Evolutionary conservation across 53 echinoderm and acorn worm species (phyloP).

Genomic region (Echinarachnius parma): DNA sequence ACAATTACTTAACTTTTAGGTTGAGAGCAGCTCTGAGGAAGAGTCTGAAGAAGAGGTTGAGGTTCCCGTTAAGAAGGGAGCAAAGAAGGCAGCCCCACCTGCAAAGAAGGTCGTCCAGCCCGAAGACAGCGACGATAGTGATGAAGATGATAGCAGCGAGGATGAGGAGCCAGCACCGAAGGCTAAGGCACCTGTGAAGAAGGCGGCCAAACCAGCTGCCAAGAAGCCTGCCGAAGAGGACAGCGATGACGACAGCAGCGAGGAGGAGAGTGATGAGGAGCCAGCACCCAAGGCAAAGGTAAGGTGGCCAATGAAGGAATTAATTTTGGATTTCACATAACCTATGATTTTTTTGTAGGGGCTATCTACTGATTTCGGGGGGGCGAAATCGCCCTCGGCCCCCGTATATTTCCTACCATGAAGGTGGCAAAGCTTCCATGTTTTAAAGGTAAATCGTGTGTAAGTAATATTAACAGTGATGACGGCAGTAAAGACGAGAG

Average conservation of each 20-base stretch:
- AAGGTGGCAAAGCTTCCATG: no score
- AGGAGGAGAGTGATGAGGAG: conserved; percentile 22
- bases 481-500: conserved; percentile 11
- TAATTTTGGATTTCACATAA: no score
- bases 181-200: conserved; percentile 9
- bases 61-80: conserved; percentile 38
- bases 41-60: conserved; percentile 20
- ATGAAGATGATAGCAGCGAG: conserved; percentile 30
- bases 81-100: conserved; percentile 1
- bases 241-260: conserved; percentile 12
- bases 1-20: no score
- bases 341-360: no score
- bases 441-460: no score
- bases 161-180: conserved; percentile 12
- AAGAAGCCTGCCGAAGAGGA: conserved; percentile 9
- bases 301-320: no score
- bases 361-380: no score
- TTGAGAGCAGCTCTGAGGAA: conserved; percentile 13
- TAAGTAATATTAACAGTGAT: no score
- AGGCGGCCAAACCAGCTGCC: background rate
- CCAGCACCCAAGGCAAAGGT: conserved; percentile 2
- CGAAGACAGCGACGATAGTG: conserved; percentile 26
- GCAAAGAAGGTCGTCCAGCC: conserved; percentile 39
- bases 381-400: no score
- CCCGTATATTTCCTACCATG: no score